These are phyloP conservation scores for Eulemur rufifrons DNA, from an alignment of 2,113 vertebrate genomes.

Conservation along the genomic window DNA sequence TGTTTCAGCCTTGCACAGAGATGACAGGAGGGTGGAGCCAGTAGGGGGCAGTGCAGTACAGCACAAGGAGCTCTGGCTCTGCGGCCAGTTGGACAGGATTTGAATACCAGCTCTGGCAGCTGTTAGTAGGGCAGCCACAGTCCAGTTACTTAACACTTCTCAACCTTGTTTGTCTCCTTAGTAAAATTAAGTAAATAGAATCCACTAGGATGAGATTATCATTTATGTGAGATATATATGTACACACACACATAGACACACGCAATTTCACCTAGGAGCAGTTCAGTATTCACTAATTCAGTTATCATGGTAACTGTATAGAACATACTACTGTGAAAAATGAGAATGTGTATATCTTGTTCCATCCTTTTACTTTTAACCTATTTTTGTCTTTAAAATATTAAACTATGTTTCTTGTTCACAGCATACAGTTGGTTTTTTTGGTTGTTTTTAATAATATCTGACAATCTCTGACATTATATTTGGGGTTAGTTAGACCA, in stretches of 20 bases:
- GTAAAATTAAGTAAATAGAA: neutral
- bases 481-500: neutral
- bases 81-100: neutral
- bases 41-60: fast-evolving
- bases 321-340: neutral
- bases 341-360: neutral
- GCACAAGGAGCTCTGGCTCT: neutral
- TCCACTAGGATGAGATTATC: neutral
- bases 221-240: neutral
- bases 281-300: neutral
- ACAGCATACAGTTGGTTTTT: neutral
- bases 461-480: neutral
- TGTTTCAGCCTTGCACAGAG: neutral
- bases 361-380: neutral
- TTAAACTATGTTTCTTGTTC: neutral
- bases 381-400: neutral
- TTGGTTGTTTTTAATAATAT: neutral
- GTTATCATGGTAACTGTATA: neutral
- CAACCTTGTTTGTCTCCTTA: neutral
- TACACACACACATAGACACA: neutral
- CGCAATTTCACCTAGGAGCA: neutral
- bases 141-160: neutral
- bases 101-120: neutral
- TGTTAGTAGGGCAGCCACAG: too few relatives aligned
- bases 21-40: neutral